Conservation (phyloP, 1,140 invertebrate genomes). For the Anagrus nilaparvatae region DNA sequence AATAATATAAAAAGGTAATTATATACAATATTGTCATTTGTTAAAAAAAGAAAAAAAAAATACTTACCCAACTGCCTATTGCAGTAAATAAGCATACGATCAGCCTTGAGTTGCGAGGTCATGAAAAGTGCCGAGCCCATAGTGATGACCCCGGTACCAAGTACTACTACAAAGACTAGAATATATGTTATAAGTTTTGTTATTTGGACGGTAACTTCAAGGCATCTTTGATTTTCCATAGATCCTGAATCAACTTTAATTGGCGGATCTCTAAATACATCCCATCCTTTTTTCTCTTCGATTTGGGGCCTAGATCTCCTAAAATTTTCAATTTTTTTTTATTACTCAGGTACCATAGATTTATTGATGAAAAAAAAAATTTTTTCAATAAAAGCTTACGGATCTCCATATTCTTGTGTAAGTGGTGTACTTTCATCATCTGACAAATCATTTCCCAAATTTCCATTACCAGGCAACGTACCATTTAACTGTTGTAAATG, state of each 20-base stretch:
- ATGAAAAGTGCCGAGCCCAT: constrained; percentile 83
- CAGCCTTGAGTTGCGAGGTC: constrained; percentile 75
- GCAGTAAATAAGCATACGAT: constrained; percentile 66
- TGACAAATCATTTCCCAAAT: constrained; percentile 64
- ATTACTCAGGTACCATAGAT: background rate
- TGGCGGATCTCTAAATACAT: constrained; percentile 85
- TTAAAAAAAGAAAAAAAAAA: background rate
- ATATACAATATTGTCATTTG: background rate
- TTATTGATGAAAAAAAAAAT: background rate
- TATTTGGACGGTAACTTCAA: constrained; percentile 75
- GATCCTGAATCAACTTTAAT: constrained; percentile 79
- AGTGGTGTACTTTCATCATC: constrained; percentile 77
- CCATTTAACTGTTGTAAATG: constrained; percentile 39
- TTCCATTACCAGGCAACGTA: constrained; percentile 50
- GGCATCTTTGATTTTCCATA: constrained; percentile 75
- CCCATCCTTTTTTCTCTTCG: constrained; percentile 85
- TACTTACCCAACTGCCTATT: constrained; percentile 69
- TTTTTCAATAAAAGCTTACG: constrained; percentile 44
- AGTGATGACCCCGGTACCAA: constrained; percentile 70
- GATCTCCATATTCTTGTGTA: constrained; percentile 75
- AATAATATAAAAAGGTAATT: too few species aligned
- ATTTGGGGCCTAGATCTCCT: background rate
- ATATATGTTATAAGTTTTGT: constrained; percentile 79
- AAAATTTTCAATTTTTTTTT: constrained; percentile 1
- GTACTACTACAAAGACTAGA: constrained; percentile 73